Evolutionary conservation across 1,140 invertebrate species (phyloP).

Genomic region (Pseudomyrmex cubaensis): DNA sequence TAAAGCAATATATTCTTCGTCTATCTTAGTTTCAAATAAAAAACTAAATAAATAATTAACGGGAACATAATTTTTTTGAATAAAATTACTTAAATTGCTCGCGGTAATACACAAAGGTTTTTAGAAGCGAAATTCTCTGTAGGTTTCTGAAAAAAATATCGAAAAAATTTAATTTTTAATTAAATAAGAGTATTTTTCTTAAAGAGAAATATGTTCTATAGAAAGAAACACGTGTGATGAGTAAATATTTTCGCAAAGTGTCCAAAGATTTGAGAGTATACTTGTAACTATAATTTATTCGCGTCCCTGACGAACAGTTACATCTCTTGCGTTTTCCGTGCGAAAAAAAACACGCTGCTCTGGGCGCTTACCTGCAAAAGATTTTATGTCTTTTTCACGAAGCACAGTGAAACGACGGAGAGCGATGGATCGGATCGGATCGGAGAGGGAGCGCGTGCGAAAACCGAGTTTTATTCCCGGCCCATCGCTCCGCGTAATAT

Average conservation of each 20-base stretch:
- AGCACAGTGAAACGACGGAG: constrained; percentile 20
- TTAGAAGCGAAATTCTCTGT: no score
- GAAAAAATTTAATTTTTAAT: no score
- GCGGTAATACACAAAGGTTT: not conserved
- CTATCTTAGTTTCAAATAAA: no score
- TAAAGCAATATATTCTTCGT: no score
- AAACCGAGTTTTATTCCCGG: constrained; percentile 55
- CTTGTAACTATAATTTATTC: not conserved
- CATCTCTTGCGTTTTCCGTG: constrained; percentile 2
- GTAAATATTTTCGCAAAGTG: not conserved
- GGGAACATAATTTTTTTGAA: no score
- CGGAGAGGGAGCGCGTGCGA: constrained; percentile 47
- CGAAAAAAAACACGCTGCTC: not conserved
- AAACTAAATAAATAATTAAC: no score
- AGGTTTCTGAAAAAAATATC: no score
- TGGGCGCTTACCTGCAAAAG: not conserved
- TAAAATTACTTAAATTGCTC: not conserved
- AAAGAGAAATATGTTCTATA: not conserved
- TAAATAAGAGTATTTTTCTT: not conserved
- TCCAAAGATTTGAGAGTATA: not conserved
- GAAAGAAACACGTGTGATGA: not conserved
- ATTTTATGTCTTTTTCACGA: constrained; percentile 19
- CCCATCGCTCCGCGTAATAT: constrained; percentile 64
- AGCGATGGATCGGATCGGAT: constrained; percentile 47
- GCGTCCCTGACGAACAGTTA: constrained; percentile 1